Evolutionary conservation across 2,888 invertebrate species (phyloP), one percentile per base, ranked within the genome.

Genomic region (Trypoxylon attenuatum): DNA sequence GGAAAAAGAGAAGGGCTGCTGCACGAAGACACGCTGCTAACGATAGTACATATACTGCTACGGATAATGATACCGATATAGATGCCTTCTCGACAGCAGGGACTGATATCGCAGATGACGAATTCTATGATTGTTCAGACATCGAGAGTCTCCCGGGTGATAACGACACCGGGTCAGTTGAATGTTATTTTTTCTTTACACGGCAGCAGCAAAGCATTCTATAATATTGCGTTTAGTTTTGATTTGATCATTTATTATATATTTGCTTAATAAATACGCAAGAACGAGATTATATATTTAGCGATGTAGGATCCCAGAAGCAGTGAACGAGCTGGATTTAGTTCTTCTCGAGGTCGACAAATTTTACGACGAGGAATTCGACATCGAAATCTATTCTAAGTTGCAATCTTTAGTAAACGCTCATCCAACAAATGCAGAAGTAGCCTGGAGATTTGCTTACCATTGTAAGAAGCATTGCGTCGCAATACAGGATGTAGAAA

Each of bases 61-160:
- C 78, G 2, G 85, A 82, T 15, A 80, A 76, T 27, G 85, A 85
- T 23, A 82, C 81, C 0, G 87, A 87, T 22, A 60, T 78, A 2
- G 86, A 87, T 68, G 78, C 80, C 16, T 80, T 75, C 62, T 86
- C 85, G 19, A 81, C 79, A 25, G 79, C 82, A 5, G 84, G 80
- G n/a, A 86, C 86, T 13, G 85, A 85, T 50, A 64, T 82, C 23
- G 83, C 76, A 0, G 85, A 86, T 38, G 86, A 87, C 42, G 87
- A 86, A 68, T 87, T 86, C 64, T 86, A 81, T 54, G 87, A 87
- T 58, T 87, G 85, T 53, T 86, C 86, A 0, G 86, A 86, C 38
- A 81, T 81, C 29, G 86, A 86, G 64, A 73, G 73, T 22, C 74
- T 62, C 27, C 61, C 60, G 54, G 77, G 72, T 19, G 83, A 84